phyloP scores from a whole-genome alignment of 1,140 invertebrate species.

The Ridgeia piscesae region DNA sequence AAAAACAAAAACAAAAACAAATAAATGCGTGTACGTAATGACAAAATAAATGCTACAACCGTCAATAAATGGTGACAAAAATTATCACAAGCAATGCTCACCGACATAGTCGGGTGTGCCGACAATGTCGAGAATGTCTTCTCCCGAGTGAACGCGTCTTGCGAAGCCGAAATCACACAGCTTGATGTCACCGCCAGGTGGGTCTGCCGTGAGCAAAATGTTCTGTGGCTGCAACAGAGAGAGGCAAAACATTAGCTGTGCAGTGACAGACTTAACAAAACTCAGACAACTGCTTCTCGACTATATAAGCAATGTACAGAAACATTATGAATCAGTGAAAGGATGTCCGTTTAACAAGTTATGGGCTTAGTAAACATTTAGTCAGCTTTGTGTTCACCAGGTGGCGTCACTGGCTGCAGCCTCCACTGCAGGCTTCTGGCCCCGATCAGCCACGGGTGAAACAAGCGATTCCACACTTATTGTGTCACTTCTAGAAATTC shows the following conservation, averaged over 20 bases:
- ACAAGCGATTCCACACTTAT: no score
- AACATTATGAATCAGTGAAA: background rate
- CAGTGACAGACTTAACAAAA: no score
- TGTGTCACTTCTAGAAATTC: no score
- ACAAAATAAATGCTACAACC: background rate
- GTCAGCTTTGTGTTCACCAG: background rate
- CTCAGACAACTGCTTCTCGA: no score
- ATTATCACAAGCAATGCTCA: slow-evolving; percentile 59
- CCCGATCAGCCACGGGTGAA: no score
- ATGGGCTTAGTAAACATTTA: background rate
- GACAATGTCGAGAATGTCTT: slow-evolving; percentile 88
- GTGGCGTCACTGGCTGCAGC: background rate
- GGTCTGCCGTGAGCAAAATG: slow-evolving; percentile 77
- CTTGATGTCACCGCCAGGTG: slow-evolving; percentile 77
- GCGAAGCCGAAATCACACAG: slow-evolving; percentile 96
- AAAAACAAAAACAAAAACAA: background rate
- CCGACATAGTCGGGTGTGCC: slow-evolving; percentile 92
- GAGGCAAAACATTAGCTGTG: background rate
- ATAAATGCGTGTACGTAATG: no score
- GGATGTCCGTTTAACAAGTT: background rate
- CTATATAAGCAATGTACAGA: background rate
- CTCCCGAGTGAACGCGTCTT: slow-evolving; percentile 80
- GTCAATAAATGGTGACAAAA: no score
- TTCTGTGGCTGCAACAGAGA: slow-evolving; percentile 79
- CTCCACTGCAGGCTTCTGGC: no score